These are phyloP conservation scores for Phoenicopterus ruber DNA, from an alignment of 2,113 vertebrate species.

Conservation along the genomic window DNA sequence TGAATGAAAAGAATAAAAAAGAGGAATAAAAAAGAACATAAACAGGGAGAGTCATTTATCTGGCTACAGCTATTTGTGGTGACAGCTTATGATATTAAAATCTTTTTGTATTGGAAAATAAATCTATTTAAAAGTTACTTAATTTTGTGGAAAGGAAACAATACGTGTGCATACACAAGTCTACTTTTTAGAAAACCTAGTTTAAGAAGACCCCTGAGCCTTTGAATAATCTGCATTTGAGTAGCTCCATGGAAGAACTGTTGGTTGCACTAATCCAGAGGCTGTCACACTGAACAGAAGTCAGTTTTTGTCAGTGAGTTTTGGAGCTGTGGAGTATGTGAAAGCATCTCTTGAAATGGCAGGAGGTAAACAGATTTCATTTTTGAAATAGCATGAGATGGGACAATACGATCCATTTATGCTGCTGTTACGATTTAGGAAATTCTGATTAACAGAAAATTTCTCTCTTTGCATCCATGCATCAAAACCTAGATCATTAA, in stretches of 20 bases:
- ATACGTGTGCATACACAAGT: background rate
- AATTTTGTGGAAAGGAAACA: background rate
- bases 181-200: background rate
- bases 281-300: background rate
- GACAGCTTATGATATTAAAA: background rate
- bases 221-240: background rate
- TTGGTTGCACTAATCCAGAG: background rate
- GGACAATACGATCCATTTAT: background rate
- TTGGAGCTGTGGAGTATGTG: background rate
- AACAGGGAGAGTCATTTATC: background rate
- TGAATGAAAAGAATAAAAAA: background rate
- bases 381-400: background rate
- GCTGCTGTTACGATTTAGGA: background rate
- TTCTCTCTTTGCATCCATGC: background rate
- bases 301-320: background rate
- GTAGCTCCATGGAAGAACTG: background rate
- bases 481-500: background rate
- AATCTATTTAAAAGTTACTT: background rate
- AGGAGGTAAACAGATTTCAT: background rate
- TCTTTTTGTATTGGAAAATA: background rate
- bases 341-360: background rate
- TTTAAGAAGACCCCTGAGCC: background rate
- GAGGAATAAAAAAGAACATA: background rate
- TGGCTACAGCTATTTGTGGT: background rate
- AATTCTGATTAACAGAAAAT: background rate